These are phyloP conservation scores for Drosophila biarmipes DNA, from an alignment of 1,140 invertebrate genomes.

Conservation along the genomic window DNA sequence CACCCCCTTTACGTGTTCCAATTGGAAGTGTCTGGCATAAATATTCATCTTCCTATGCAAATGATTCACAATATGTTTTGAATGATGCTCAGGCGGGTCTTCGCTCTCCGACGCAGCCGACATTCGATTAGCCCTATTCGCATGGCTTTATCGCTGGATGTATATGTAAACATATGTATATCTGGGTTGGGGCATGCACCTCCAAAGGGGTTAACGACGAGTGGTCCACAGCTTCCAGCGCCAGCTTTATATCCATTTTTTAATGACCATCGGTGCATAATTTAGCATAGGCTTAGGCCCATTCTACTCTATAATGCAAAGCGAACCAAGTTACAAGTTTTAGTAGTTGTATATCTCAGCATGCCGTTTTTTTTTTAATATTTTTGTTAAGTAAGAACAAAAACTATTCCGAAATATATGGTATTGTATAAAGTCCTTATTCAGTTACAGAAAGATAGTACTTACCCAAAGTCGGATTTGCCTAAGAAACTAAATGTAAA, in stretches of 20 bases:
- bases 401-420: no score
- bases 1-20: slow-evolving; percentile 15
- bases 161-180: background rate
- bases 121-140: slow-evolving; percentile 43
- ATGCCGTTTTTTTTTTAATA: no score
- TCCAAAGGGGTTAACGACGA: slow-evolving; percentile 58
- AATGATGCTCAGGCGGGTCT: slow-evolving; percentile 30
- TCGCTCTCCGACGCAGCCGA: slow-evolving; percentile 1
- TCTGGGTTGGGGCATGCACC: slow-evolving; percentile 30
- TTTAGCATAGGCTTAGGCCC: slow-evolving; percentile 29
- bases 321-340: no score
- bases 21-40: slow-evolving; percentile 34
- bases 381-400: no score
- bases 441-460: no score
- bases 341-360: no score
- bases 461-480: no score
- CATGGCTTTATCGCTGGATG: slow-evolving; percentile 6
- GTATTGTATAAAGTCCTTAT: no score
- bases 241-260: slow-evolving; percentile 12
- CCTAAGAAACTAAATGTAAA: no score
- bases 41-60: slow-evolving; percentile 52
- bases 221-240: slow-evolving; percentile 16
- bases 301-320: slow-evolving; percentile 4
- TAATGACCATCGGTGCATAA: slow-evolving; percentile 21
- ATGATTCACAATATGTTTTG: slow-evolving; percentile 32